Evolutionary conservation across 92 coral and sea anemone species (phyloP).

Genomic region (Porites evermanni): DNA sequence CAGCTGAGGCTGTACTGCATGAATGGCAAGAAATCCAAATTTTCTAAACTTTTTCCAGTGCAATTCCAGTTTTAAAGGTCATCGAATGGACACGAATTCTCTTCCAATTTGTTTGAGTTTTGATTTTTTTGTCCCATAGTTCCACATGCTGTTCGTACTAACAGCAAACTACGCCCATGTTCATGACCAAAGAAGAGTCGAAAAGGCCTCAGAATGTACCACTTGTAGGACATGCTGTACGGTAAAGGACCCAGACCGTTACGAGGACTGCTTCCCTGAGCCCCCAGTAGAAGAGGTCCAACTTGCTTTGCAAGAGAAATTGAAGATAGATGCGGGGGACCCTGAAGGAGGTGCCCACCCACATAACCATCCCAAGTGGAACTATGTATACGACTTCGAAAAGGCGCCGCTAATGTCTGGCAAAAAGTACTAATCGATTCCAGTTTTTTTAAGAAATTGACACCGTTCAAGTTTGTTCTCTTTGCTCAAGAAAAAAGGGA

Average conservation of each 20-base stretch:
- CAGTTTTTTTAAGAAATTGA: neutral
- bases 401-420: slow-evolving; percentile 65
- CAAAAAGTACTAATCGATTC: slow-evolving; percentile 64
- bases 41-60: too few relatives aligned
- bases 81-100: neutral
- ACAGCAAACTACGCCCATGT: slow-evolving; percentile 92
- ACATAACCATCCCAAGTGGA: slow-evolving; percentile 78
- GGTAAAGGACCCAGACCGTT: slow-evolving; percentile 89
- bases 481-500: neutral
- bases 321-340: slow-evolving; percentile 57
- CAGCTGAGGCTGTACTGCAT: too few relatives aligned
- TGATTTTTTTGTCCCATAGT: slow-evolving; percentile 37
- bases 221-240: slow-evolving; percentile 87
- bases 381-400: slow-evolving; percentile 82
- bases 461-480: neutral
- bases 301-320: slow-evolving; percentile 77
- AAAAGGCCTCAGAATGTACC: slow-evolving; percentile 85
- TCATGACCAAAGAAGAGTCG: slow-evolving; percentile 81
- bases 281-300: slow-evolving; percentile 86
- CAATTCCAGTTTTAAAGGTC: too few relatives aligned
- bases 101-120: neutral
- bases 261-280: slow-evolving; percentile 90
- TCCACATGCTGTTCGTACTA: slow-evolving; percentile 86
- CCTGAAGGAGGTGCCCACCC: slow-evolving; percentile 82
- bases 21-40: too few relatives aligned